A percentile compares a stretch with the other conserved stretches of the same genome.
These are phyloP conservation scores for Helicoverpa zea DNA, from an alignment of 1,140 invertebrate genomes.

Conservation along the genomic window DNA sequence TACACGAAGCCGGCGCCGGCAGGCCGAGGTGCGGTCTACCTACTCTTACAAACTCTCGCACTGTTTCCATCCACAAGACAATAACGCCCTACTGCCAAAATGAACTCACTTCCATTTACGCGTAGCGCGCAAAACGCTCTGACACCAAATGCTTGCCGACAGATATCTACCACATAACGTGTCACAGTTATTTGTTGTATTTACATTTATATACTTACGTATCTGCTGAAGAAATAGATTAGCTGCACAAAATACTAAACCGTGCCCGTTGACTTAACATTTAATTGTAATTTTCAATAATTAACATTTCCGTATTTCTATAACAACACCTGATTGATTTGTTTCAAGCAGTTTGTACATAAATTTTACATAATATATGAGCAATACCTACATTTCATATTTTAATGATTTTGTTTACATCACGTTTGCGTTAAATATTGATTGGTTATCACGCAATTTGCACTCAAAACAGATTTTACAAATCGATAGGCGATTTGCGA, in stretches of 20 bases:
- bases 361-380: constrained; percentile 19
- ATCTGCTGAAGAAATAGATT: constrained; percentile 2
- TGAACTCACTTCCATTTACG: constrained; percentile 40
- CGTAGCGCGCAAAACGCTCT: constrained; percentile 41
- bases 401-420: constrained; percentile 23
- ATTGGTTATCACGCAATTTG: constrained; percentile 15
- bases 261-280: constrained; percentile 15
- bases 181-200: constrained; percentile 1
- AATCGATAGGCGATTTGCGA: neutral
- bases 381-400: neutral
- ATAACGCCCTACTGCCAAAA: constrained; percentile 41
- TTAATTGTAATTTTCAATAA: constrained; percentile 22
- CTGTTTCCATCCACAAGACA: constrained; percentile 49
- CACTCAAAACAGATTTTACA: neutral
- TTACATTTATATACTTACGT: neutral
- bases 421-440: neutral
- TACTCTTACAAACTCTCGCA: constrained; percentile 57
- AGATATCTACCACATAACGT: constrained; percentile 12
- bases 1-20: constrained; percentile 60
- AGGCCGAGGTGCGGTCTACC: constrained; percentile 60
- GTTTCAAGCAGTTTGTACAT: constrained; percentile 2
- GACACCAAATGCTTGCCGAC: constrained; percentile 31
- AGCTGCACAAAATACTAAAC: neutral
- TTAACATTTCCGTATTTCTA: constrained; percentile 21
- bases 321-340: constrained; percentile 23